Conservation (phyloP, 2,113 vertebrate species). For the Paraplagusia blochii region DNA sequence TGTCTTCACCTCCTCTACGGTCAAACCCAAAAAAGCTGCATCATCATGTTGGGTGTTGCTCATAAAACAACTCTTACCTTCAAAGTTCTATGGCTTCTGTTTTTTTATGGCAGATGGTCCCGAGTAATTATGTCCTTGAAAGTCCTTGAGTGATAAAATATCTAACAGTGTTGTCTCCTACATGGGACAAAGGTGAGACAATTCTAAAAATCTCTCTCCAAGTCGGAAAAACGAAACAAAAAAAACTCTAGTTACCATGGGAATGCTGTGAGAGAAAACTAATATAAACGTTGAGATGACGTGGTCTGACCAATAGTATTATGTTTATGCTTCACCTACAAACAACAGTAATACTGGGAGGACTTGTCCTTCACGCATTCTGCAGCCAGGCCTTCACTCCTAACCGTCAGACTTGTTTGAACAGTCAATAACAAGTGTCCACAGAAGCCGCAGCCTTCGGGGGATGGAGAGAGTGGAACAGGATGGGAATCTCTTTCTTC, state of each 20-base stretch:
- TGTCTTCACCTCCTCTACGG: no score
- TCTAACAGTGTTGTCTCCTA: not conserved
- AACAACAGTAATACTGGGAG: conserved; percentile 3
- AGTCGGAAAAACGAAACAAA: conserved; percentile 2
- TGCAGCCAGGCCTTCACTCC: not conserved
- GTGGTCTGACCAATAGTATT: not conserved
- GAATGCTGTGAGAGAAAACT: no score
- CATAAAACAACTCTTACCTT: no score
- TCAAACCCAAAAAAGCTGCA: no score
- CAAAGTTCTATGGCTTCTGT: not conserved
- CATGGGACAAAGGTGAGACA: conserved; percentile 44
- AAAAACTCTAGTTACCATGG: no score
- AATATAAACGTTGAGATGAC: not conserved
- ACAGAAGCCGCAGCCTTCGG: conserved; percentile 19
- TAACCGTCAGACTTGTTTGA: conserved; percentile 34
- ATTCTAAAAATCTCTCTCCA: conserved; percentile 1
- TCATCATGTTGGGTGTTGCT: no score
- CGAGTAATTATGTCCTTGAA: conserved; percentile 12
- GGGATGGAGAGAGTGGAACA: conserved; percentile 30
- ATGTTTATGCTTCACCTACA: not conserved
- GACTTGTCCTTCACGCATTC: not conserved
- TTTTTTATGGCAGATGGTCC: conserved; percentile 27
- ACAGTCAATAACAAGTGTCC: conserved; percentile 37
- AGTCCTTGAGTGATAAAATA: conserved; percentile 21
- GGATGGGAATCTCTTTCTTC: conserved; percentile 45